phyloP scores from a whole-genome alignment of 2,113 vertebrate genomes.

The Hippocampus barbouri region DNA sequence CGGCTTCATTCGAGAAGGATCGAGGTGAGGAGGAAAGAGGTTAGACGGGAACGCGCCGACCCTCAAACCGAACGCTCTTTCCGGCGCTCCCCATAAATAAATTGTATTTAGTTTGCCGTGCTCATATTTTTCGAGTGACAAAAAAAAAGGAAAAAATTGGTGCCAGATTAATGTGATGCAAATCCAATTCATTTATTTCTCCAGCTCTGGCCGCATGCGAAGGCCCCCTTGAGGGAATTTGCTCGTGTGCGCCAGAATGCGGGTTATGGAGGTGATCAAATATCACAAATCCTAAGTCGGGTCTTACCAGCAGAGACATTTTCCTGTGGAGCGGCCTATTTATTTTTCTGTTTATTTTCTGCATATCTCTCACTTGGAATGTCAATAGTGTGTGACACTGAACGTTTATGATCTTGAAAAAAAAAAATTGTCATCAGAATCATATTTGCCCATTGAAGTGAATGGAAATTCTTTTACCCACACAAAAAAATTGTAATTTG shows the following conservation, averaged over 20 bases:
- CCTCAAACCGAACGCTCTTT: neutral
- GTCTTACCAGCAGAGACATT: neutral
- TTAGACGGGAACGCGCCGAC: slow-evolving; percentile 11
- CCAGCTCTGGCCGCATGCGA: neutral
- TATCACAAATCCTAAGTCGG: neutral
- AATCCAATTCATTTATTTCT: neutral
- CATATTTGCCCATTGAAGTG: slow-evolving; percentile 13
- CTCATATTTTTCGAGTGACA: neutral
- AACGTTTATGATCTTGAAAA: slow-evolving; percentile 18
- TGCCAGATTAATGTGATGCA: slow-evolving; percentile 2
- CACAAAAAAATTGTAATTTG: too few species aligned
- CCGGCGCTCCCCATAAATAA: neutral
- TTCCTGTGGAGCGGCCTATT: neutral
- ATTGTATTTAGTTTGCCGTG: neutral
- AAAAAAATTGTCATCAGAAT: slow-evolving; percentile 1
- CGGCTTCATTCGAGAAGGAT: slow-evolving; percentile 16
- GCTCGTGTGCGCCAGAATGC: neutral
- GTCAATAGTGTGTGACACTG: neutral
- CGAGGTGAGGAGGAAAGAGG: neutral
- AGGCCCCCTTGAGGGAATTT: neutral
- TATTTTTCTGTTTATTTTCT: neutral
- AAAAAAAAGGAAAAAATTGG: neutral
- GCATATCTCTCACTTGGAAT: neutral
- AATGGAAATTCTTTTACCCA: too few species aligned
- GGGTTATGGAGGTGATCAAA: neutral